Percentiles rank a stretch among this genome's conserved stretches.
phyloP scores from a whole-genome alignment of 1,140 invertebrate species.

The Stegodyphus mimosarum region DNA sequence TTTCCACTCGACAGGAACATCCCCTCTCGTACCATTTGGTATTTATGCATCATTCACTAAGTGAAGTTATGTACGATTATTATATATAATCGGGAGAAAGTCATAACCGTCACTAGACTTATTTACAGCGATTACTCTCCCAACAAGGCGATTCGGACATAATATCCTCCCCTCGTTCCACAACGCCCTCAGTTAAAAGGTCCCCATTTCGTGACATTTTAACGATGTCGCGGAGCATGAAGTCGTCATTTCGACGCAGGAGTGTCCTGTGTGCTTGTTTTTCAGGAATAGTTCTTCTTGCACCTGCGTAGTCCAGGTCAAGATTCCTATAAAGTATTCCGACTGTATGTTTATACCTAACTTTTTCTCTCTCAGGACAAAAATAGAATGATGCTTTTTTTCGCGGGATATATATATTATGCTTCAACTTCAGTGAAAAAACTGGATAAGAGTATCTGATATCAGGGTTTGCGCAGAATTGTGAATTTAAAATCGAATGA shows the following conservation, averaged over 20 bases:
- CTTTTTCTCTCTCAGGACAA: too few relatives aligned
- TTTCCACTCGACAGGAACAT: too few relatives aligned
- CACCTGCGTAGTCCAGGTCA: not conserved
- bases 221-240: constrained; percentile 3
- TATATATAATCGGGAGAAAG: constrained; percentile 1
- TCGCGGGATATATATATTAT: too few relatives aligned
- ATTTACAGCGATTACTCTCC: constrained; percentile 6
- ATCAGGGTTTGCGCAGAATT: too few relatives aligned
- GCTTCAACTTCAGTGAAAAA: too few relatives aligned
- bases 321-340: not conserved
- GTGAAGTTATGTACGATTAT: too few relatives aligned
- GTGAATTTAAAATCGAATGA: too few relatives aligned
- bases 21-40: too few relatives aligned
- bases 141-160: not conserved
- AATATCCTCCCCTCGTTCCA: constrained; percentile 12
- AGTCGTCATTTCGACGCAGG: not conserved
- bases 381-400: too few relatives aligned
- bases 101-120: constrained; percentile 39
- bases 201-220: constrained; percentile 26
- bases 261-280: not conserved
- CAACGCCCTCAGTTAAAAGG: constrained; percentile 18
- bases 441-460: too few relatives aligned
- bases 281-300: not conserved
- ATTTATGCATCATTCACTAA: too few relatives aligned
- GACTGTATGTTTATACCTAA: too few relatives aligned